Conservation (phyloP, 2,113 vertebrate genomes). For the Chunga burmeisteri region DNA sequence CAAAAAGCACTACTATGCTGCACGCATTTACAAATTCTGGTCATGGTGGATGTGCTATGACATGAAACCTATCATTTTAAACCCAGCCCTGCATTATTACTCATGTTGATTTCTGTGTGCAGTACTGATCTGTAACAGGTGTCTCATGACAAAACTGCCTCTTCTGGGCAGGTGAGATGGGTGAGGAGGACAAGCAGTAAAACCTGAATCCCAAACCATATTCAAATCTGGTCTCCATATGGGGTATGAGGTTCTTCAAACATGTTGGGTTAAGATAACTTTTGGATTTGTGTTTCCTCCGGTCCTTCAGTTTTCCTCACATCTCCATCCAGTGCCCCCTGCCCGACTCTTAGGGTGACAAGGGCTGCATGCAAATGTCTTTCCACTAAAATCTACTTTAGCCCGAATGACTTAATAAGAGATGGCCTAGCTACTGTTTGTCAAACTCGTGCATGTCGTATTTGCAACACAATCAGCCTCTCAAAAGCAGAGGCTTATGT, state of each 20-base stretch:
- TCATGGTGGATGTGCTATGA: background rate
- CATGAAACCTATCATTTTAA: background rate
- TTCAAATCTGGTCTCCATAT: background rate
- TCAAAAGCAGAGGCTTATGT: background rate
- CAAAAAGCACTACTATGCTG: background rate
- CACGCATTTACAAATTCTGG: background rate
- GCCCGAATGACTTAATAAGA: background rate
- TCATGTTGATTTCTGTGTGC: background rate
- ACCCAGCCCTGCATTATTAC: background rate
- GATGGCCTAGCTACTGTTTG: background rate
- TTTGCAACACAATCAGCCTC: background rate
- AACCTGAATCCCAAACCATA: background rate
- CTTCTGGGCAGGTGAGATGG: background rate
- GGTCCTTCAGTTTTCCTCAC: background rate
- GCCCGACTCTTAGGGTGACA: background rate
- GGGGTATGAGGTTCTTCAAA: background rate
- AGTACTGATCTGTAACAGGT: background rate
- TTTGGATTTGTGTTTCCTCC: background rate
- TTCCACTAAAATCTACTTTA: background rate
- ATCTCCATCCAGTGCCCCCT: background rate
- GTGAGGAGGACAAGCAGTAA: background rate
- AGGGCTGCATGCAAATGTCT: background rate
- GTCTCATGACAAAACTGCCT: background rate
- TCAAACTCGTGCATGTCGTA: background rate
- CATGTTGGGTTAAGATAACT: fast-evolving